Evolutionary conservation across 2,888 invertebrate genomes (phyloP).

Genomic region (Folsomia candida): DNA sequence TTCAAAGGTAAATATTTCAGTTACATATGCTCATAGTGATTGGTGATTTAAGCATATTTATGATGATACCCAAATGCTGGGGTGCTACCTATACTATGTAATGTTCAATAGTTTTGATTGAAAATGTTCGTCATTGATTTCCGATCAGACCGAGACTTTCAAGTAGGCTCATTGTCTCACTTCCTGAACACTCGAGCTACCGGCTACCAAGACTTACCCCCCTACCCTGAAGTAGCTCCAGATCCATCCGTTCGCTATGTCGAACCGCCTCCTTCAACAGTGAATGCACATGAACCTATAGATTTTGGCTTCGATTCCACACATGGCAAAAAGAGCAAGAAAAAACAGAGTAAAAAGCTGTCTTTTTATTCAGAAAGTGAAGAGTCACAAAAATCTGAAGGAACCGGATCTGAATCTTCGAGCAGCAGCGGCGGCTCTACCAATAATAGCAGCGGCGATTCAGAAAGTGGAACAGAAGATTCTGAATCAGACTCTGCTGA

Average conservation of each 20-base stretch:
- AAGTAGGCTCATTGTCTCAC: slow-evolving; percentile 92
- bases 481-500: slow-evolving; percentile 46
- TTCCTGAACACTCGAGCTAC: slow-evolving; percentile 80
- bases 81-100: no score
- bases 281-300: slow-evolving; percentile 7
- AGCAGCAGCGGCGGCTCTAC: slow-evolving; percentile 53
- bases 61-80: no score
- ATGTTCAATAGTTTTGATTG: neutral
- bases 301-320: slow-evolving; percentile 21
- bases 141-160: slow-evolving; percentile 73
- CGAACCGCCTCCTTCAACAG: slow-evolving; percentile 55
- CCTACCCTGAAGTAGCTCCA: slow-evolving; percentile 73
- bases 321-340: slow-evolving; percentile 35
- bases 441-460: slow-evolving; percentile 50
- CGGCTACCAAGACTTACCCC: slow-evolving; percentile 86
- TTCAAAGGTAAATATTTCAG: slow-evolving; percentile 63
- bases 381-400: slow-evolving; percentile 50
- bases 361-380: slow-evolving; percentile 66
- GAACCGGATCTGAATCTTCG: slow-evolving; percentile 25
- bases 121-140: slow-evolving; percentile 20
- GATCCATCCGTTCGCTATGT: slow-evolving; percentile 77
- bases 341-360: slow-evolving; percentile 58
- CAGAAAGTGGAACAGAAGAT: slow-evolving; percentile 46
- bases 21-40: neutral
- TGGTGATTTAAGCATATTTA: no score